Conservation (phyloP, 92 coral and sea anemone genomes). For the Phenganax stokvisi region DNA sequence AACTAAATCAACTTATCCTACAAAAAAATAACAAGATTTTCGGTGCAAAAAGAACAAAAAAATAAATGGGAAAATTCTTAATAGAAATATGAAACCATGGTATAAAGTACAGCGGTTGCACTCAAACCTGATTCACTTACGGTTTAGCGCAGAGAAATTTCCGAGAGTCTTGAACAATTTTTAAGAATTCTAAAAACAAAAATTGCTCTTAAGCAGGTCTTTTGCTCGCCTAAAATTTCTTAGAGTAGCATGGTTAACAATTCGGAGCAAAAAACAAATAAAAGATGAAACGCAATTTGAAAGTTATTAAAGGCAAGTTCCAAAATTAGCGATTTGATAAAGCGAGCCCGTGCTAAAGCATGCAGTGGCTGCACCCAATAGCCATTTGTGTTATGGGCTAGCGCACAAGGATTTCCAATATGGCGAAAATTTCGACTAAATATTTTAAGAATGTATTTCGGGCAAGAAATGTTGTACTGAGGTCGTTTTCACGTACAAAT, state of each 20-base stretch:
- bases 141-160: too few species aligned
- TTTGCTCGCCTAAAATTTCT: too few species aligned
- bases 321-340: not conserved
- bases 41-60: not conserved
- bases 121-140: too few species aligned
- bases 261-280: not conserved
- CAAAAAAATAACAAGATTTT: not conserved
- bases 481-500: slow-evolving; percentile 10
- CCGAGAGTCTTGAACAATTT: too few species aligned
- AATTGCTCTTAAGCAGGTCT: too few species aligned
- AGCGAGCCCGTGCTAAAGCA: slow-evolving; percentile 8
- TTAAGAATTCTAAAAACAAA: too few species aligned
- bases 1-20: not conserved
- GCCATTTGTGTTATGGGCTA: not conserved
- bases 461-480: not conserved
- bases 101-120: too few species aligned
- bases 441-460: not conserved
- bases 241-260: too few species aligned
- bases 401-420: slow-evolving; percentile 1
- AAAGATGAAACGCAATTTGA: not conserved
- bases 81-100: too few species aligned
- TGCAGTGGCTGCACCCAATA: slow-evolving; percentile 2
- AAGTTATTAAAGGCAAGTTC: too few species aligned
- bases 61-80: not conserved
- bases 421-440: slow-evolving; percentile 26